Evolutionary conservation across 2,797 vertebrate species (phyloP), one percentile per base, ranked within the genome.

Genomic region (Smutsia temminckii): DNA sequence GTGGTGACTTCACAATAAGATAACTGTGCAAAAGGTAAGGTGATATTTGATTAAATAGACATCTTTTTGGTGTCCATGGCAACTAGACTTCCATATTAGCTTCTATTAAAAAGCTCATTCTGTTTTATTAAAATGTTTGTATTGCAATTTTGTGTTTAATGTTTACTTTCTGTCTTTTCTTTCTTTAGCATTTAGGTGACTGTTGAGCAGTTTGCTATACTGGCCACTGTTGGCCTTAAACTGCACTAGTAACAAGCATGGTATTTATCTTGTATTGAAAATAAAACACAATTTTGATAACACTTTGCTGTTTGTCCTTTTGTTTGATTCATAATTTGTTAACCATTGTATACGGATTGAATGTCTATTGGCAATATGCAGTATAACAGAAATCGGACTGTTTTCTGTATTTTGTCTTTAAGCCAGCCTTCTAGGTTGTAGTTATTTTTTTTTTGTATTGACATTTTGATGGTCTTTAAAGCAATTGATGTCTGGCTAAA

Each of bases 151-250:
- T 97, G 92, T 97, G 97, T 98, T 97, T 97, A 98, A 98, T 97
- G 98, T 98, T 85, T 97, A 98, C 94, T 97, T 97, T 96, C 42
- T 96, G 96, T 94, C 90, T 96, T 98, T 98, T 98, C 96, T 97
- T 98, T 97, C 98, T 98, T 98, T 98, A 98, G 98, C 98, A 98
- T 98, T 98, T 98, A 98, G 98, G 98, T 98, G 98, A 98, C 98
- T 98, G 97, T 98, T 98, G 91, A 98, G 98, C 98, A 98, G 98
- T 98, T 98, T 98, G 97, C 97, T 98, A 91, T 98, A 98, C 46
- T 98, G 98, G 98, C 98, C 98, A 98, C 96, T 98, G 98, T 98
- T 98, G 98, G 98, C 98, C 98, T 98, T 98, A 98, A 98, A 98
- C 98, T 98, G 98, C 98, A 97, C 96, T 98, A 98, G 97, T 98